Base-by-base conservation (phyloP, 2,888 invertebrate genomes). In the Xanthia icteritia region DNA sequence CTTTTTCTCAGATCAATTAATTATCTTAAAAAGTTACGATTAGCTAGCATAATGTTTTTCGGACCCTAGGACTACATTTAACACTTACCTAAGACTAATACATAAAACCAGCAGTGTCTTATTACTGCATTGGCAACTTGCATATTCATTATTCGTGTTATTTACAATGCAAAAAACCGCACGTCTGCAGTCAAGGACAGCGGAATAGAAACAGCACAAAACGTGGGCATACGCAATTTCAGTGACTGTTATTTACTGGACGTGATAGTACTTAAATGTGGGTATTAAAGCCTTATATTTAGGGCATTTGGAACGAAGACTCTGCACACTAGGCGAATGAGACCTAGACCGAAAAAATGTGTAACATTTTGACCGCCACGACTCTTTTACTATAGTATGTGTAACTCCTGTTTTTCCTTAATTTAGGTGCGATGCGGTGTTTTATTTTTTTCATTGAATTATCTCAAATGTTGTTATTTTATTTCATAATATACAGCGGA, bases 161-260 rank as follows among this genome's bases (percentile, higher is more conserved):
- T 73, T 42, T 54, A 51, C 15, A 60, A 72, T 81, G 70, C 73
- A 77, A 84, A 84, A 82, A 84, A 73, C 42, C n/a, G 45, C 73
- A 81, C 85, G 85, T 84, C 42, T 51, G 13, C 56, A 15, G 13
- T 56, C 85, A 84, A 83, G 83, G 83, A 77, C 72, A 84, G 15
- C 27, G 3, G 15, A 61, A n/a, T 61, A 51, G 64, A 84, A 66
- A 58, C 54, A 45, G 51, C 65, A 23, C 60, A 77, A 61, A 81
- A 72, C 76, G 72, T 80, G 76, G 27, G 58, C 51, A 63, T 45
- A 31, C 60, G 68, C 71, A 83, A 81, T 76, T 48, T 61, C 23
- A 65, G 45, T 66, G 69, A 74, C 60, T 83, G 61, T n/a, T 67
- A 45, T 31, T n/a, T 23, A 36, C 36, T 64, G 36, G 13, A 42